Evolutionary conservation across 2,888 invertebrate genomes (phyloP), one percentile per base, ranked within the genome.

Genomic region (Perizoma affinitatum): DNA sequence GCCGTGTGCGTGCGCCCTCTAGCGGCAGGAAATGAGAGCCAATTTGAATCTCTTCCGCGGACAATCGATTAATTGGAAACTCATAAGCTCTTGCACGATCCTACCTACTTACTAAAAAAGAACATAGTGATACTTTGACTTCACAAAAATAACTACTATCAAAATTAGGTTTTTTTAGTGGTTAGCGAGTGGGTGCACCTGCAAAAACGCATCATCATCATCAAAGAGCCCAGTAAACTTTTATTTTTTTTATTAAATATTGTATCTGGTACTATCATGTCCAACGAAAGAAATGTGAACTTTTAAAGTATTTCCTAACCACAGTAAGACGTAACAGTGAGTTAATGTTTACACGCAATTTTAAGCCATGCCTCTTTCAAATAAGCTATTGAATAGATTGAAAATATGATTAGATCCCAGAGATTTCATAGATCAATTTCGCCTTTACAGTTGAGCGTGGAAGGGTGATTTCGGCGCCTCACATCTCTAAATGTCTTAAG

Each of bases 21-120:
- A 79, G 82, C 78, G 82, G 84, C 84, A 80, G 86, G 85, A 86
- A 89, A 86, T 83, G 86, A 86, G 84, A 76, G 80, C 84, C 86
- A 86, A 89, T 90, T 89, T 87, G 82, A 87, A 88, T 88, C 84
- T 88, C 86, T 86, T 86, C 84, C 82, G 77, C 72, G 78, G 79
- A 77, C 77, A 82, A 84, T 84, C 83, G 80, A 88, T 87, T 88
- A 84, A 89, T 88, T 82, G 80, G 79, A 66, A 73, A 71, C 71
- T 74, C 74, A 78, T 78, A 73, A 74, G 74, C 75, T 71, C 72
- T 74, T 65, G 69, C 22, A 22, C 22, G 22, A 22, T 22, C 22
- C 22, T 22, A 22, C 22, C 22, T 22, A 22, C 22, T 22, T 22
- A 6, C 11, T 44, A 22, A 6, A 44, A 10, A 69, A 10, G n/a